These are phyloP conservation scores for Drosophila malerkotliana DNA, from an alignment of 1,140 invertebrate species.

Conservation along the genomic window DNA sequence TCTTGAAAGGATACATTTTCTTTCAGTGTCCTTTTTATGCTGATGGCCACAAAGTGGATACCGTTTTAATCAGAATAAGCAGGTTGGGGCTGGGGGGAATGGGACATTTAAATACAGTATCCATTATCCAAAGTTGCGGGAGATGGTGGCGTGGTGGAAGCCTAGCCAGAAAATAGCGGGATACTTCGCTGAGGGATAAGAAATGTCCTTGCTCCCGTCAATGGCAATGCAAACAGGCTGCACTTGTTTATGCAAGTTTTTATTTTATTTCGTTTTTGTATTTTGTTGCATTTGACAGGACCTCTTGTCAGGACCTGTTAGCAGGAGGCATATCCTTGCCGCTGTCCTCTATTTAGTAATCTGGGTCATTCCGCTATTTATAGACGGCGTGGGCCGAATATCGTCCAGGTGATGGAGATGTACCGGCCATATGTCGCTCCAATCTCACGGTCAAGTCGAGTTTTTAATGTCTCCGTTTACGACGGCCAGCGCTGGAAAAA, in stretches of 20 bases:
- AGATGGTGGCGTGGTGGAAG: constrained; percentile 3
- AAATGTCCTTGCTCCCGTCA: constrained; percentile 26
- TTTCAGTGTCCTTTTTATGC: constrained; percentile 32
- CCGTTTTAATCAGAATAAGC: constrained; percentile 36
- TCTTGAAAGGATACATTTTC: not conserved
- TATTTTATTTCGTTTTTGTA: not conserved
- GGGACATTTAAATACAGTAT: constrained; percentile 39
- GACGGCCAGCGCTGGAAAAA: constrained; percentile 37
- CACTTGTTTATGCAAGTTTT: constrained; percentile 23
- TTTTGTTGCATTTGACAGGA: constrained; percentile 29
- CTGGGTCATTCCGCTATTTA: constrained; percentile 36
- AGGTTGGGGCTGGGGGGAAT: not conserved
- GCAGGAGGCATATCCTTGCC: constrained; percentile 2
- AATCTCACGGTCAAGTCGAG: constrained; percentile 33
- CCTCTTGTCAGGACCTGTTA: constrained; percentile 3
- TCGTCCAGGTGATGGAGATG: constrained; percentile 3
- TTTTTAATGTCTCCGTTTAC: constrained; percentile 45
- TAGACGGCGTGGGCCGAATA: constrained; percentile 26
- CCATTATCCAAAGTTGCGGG: constrained; percentile 31
- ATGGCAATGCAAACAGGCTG: constrained; percentile 30
- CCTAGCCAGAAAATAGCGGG: constrained; percentile 12
- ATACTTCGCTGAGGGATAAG: constrained; percentile 22
- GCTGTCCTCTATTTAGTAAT: constrained; percentile 9
- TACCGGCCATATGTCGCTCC: constrained; percentile 10
- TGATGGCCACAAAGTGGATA: constrained; percentile 31